Conservation (phyloP, 2,113 vertebrate species). For the Poecilia latipinna region DNA sequence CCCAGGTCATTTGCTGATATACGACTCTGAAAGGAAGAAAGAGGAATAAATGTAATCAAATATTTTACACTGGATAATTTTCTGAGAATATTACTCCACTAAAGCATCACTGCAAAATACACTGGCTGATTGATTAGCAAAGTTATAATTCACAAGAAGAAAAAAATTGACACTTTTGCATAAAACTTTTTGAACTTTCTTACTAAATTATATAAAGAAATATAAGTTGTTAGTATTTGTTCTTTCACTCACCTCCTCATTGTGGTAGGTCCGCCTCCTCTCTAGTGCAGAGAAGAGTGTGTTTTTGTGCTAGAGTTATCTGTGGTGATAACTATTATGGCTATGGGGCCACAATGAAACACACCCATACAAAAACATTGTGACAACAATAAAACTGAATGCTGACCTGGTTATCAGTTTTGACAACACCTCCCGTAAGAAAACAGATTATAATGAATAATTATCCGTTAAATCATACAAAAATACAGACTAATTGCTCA, state of each 20-base stretch:
- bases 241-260: background rate
- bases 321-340: background rate
- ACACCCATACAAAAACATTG: background rate
- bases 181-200: no score
- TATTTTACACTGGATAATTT: no score
- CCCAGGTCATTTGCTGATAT: background rate
- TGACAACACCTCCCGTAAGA: background rate
- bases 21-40: background rate
- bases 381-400: background rate
- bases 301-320: constrained; percentile 23
- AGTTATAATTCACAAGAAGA: no score
- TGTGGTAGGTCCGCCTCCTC: background rate
- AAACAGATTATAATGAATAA: background rate
- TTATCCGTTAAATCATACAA: background rate
- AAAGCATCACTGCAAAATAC: no score
- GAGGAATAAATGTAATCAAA: no score
- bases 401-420: background rate
- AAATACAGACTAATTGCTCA: background rate
- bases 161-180: no score
- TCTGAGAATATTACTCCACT: no score
- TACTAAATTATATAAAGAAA: background rate
- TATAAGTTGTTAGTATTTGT: no score
- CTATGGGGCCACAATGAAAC: background rate
- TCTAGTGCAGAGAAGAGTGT: background rate
- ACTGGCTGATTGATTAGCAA: no score